These are phyloP conservation scores for Cistogaster globosa DNA, from an alignment of 2,888 invertebrate genomes.

Conservation along the genomic window DNA sequence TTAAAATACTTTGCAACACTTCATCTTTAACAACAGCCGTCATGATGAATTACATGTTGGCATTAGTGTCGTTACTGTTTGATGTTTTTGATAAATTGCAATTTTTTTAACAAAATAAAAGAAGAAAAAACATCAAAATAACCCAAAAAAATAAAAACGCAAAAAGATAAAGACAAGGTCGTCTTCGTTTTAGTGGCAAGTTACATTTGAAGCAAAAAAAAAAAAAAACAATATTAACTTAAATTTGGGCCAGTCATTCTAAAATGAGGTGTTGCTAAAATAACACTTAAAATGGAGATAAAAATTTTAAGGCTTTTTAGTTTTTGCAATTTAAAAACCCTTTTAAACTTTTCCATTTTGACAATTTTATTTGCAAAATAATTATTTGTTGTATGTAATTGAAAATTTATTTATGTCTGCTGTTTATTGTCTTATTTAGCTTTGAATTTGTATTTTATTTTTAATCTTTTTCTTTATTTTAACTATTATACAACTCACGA, in stretches of 20 bases:
- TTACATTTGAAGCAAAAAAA: neutral
- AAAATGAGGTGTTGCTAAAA: neutral
- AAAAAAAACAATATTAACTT: neutral
- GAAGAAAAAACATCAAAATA: neutral
- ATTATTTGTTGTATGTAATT: neutral
- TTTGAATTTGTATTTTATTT: neutral
- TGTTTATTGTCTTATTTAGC: neutral
- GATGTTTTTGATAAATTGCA: constrained; percentile 68
- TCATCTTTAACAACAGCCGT: constrained; percentile 53
- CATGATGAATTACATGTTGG: constrained; percentile 71
- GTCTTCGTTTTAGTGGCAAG: constrained; percentile 8
- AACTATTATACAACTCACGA: constrained; percentile 73
- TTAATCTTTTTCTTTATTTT: constrained; percentile 14
- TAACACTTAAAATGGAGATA: neutral
- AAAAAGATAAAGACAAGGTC: constrained; percentile 58
- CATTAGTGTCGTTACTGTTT: constrained; percentile 68
- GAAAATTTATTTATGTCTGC: neutral
- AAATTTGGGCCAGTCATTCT: constrained; percentile 62
- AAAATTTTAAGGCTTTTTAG: neutral
- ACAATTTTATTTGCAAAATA: neutral
- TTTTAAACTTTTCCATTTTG: neutral
- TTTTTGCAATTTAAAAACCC: neutral
- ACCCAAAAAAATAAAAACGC: neutral
- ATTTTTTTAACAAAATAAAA: constrained; percentile 19
- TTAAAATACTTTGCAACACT: constrained; percentile 46